Conservation (phyloP, 2,113 vertebrate genomes). For the Oncorhynchus nerka region DNA sequence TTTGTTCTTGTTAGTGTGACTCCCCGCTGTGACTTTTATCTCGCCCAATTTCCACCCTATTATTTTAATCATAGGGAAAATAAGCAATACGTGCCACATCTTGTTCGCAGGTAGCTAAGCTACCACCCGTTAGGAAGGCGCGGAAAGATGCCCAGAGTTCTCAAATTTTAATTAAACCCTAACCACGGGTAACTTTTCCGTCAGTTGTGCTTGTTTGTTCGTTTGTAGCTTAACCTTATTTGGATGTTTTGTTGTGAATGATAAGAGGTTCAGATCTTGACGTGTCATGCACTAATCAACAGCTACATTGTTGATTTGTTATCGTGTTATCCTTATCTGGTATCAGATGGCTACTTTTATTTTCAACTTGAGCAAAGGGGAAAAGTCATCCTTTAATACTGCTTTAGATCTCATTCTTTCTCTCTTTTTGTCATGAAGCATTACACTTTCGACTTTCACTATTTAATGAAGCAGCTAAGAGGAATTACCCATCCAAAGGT, state of each 20-base stretch:
- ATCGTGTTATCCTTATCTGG: background rate
- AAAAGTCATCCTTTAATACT: slow-evolving; percentile 34
- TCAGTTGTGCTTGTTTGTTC: background rate
- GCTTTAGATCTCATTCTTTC: slow-evolving; percentile 34
- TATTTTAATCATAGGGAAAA: slow-evolving; percentile 43
- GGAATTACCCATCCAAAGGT: slow-evolving; percentile 72
- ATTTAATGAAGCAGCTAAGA: slow-evolving; percentile 73
- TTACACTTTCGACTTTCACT: slow-evolving; percentile 72
- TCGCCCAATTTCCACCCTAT: slow-evolving; percentile 36
- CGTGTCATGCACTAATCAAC: background rate
- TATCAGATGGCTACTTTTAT: background rate
- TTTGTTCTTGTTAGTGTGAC: slow-evolving; percentile 50
- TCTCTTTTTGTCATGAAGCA: slow-evolving; percentile 38
- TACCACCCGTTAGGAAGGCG: too few relatives aligned
- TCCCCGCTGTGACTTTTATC: slow-evolving; percentile 49
- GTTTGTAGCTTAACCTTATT: background rate
- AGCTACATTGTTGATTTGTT: background rate
- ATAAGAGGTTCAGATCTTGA: background rate
- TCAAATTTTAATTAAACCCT: background rate
- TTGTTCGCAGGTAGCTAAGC: slow-evolving; percentile 19
- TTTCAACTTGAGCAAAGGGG: slow-evolving; percentile 8
- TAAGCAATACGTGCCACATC: slow-evolving; percentile 28
- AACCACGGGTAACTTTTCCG: background rate
- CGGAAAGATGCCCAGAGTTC: background rate
- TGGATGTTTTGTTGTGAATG: background rate